Conservation (phyloP, 2,113 vertebrate species). For the Pituophis catenifer region DNA sequence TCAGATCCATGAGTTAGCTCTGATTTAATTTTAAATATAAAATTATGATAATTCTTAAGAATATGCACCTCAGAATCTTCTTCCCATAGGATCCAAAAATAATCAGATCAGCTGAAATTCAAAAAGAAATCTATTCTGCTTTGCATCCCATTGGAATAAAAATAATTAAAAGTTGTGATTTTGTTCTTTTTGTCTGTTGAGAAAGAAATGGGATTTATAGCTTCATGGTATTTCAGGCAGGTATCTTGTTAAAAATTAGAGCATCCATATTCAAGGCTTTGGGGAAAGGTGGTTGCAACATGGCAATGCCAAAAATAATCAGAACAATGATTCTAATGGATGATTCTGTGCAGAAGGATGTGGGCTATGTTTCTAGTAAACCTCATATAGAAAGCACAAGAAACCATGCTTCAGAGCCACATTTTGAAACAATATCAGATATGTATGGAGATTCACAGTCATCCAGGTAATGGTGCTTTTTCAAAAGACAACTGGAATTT, state of each 20-base stretch:
- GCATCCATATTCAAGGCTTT: not conserved
- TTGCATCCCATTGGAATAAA: not conserved
- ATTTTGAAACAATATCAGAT: not conserved
- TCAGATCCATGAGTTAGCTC: not conserved
- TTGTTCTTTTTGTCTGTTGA: not conserved
- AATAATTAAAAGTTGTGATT: not conserved
- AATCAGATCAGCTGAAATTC: not conserved
- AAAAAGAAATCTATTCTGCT: not conserved
- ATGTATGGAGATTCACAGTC: not conserved
- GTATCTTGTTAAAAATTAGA: not conserved
- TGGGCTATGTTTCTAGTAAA: not conserved
- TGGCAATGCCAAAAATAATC: not conserved
- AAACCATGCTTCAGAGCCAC: not conserved
- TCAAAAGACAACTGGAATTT: not conserved
- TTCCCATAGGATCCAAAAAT: not conserved
- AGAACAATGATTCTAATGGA: not conserved
- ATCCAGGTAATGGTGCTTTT: not conserved
- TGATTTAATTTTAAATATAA: not conserved
- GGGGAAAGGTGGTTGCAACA: not conserved
- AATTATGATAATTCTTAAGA: not conserved
- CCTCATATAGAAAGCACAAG: not conserved
- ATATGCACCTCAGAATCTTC: not conserved
- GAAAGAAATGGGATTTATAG: not conserved
- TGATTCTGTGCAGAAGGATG: not conserved
- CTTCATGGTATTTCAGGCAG: not conserved